These are phyloP conservation scores for Endotricha flammealis DNA, from an alignment of 2,888 invertebrate genomes.

Conservation along the genomic window DNA sequence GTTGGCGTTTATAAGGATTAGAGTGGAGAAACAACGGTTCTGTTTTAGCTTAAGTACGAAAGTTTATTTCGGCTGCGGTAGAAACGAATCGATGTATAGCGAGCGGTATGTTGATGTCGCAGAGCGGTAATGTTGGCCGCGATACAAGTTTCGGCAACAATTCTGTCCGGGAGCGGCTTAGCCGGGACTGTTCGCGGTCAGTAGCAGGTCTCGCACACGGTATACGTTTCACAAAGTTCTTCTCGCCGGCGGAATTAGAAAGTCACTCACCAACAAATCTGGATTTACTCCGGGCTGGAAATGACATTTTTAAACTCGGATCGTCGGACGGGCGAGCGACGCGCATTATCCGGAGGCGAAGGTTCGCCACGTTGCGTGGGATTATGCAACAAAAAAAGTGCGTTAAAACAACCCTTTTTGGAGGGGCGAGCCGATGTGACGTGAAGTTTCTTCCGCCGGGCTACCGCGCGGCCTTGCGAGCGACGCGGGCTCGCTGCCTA, in stretches of 20 bases:
- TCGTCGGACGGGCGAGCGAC: constrained; percentile 40
- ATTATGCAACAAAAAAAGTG: constrained; percentile 68
- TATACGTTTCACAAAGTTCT: constrained; percentile 76
- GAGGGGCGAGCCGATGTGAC: constrained; percentile 51
- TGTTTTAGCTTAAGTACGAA: constrained; percentile 55
- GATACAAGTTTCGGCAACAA: constrained; percentile 62
- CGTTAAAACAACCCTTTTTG: constrained; percentile 60
- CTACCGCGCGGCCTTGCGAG: constrained; percentile 46
- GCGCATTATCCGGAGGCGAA: constrained; percentile 43
- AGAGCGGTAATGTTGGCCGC: constrained; percentile 33
- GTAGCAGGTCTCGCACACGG: constrained; percentile 67
- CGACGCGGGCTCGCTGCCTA: constrained; percentile 58
- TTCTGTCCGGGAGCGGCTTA: constrained; percentile 57
- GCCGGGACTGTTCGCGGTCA: constrained; percentile 62
- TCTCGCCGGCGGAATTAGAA: constrained; percentile 64
- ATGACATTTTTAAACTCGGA: constrained; percentile 65
- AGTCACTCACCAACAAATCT: constrained; percentile 72
- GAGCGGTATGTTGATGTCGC: constrained; percentile 58
- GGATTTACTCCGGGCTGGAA: constrained; percentile 64
- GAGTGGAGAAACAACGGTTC: constrained; percentile 56
- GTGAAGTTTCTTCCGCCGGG: constrained; percentile 62
- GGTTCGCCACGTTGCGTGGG: constrained; percentile 47
- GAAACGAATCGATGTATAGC: constrained; percentile 71
- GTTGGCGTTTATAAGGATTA: constrained; percentile 49
- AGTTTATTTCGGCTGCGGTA: constrained; percentile 64